phyloP scores from a whole-genome alignment of 2,888 invertebrate genomes.

The Sarcophaga carnaria region DNA sequence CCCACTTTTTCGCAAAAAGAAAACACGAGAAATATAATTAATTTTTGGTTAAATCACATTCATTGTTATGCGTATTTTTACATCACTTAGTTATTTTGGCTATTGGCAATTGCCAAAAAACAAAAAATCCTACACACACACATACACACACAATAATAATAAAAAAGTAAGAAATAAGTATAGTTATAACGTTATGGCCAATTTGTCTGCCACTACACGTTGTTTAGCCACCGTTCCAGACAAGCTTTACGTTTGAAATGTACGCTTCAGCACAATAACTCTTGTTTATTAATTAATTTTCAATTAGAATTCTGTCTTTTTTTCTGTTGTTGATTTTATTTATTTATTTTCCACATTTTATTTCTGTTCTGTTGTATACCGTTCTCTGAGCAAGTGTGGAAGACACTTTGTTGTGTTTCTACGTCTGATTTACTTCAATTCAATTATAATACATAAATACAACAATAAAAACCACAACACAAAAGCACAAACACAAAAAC shows the following conservation, averaged over 20 bases:
- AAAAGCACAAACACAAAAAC: not conserved
- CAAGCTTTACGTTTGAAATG: slow-evolving; percentile 57
- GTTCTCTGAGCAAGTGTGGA: slow-evolving; percentile 18
- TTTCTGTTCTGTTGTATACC: slow-evolving; percentile 10
- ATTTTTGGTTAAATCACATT: slow-evolving; percentile 9
- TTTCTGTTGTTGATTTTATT: slow-evolving; percentile 28
- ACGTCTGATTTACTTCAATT: slow-evolving; percentile 66
- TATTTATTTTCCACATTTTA: slow-evolving; percentile 33
- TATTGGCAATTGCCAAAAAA: not conserved
- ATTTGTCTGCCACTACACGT: not conserved
- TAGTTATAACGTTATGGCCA: not conserved
- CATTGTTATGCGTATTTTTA: slow-evolving; percentile 21
- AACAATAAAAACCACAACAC: slow-evolving; percentile 44
- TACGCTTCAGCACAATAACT: slow-evolving; percentile 48
- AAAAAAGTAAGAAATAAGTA: not conserved
- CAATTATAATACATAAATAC: slow-evolving; percentile 55
- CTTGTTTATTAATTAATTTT: slow-evolving; percentile 71
- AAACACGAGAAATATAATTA: not conserved
- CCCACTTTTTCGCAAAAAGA: not conserved
- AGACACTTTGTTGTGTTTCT: slow-evolving; percentile 48
- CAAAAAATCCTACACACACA: not conserved
- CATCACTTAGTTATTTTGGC: slow-evolving; percentile 35
- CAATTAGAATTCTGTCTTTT: slow-evolving; percentile 67
- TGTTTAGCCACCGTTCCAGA: slow-evolving; percentile 33
- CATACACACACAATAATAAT: not conserved